Conservation (phyloP, 2,797 vertebrate species). For the Dromococcyx pavoninus region DNA sequence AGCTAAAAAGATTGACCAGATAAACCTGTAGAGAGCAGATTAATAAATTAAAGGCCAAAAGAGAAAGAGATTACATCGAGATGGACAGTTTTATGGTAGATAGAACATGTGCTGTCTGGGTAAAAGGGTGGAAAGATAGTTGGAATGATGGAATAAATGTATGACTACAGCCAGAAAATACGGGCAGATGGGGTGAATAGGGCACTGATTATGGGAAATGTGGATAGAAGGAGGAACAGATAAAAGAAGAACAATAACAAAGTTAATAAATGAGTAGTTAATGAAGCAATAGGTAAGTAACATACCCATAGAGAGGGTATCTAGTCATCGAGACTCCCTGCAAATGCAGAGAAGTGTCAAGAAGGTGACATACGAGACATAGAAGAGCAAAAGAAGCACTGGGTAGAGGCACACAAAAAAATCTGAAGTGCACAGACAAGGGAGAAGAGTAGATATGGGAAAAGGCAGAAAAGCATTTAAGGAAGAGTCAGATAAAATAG, state of each 20-base stretch:
- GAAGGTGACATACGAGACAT: neutral
- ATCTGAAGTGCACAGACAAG: neutral
- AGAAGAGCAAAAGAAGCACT: neutral
- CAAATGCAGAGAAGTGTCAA: neutral
- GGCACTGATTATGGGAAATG: neutral
- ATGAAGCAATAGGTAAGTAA: neutral
- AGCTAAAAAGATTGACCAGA: neutral
- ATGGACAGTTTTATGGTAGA: neutral
- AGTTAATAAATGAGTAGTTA: slow-evolving; percentile 6
- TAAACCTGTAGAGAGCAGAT: neutral
- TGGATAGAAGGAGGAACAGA: neutral
- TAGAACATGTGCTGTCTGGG: neutral
- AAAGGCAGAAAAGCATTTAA: neutral
- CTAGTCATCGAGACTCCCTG: neutral
- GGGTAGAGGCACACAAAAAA: neutral
- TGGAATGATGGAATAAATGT: neutral
- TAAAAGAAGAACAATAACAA: neutral
- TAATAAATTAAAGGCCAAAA: neutral
- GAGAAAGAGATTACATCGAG: neutral
- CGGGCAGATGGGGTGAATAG: neutral
- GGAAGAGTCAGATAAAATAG: neutral
- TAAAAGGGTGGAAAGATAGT: neutral
- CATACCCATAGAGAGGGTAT: neutral
- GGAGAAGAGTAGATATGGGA: neutral
- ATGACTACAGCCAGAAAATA: neutral